phyloP scores from a whole-genome alignment of 2,113 vertebrate genomes.

The Aptenodytes patagonicus region DNA sequence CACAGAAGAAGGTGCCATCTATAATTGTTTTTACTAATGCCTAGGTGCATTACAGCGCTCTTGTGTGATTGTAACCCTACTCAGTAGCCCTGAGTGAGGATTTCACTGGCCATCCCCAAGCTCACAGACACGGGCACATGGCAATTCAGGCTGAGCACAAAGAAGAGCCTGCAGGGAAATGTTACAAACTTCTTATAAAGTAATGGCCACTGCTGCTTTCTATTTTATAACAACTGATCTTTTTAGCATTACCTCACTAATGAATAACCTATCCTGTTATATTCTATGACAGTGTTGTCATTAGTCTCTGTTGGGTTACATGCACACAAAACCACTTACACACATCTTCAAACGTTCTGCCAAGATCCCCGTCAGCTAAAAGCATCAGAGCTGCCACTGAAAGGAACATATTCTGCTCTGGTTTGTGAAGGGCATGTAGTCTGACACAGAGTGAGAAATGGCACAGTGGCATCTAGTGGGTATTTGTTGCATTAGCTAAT shows the following conservation, averaged over 20 bases:
- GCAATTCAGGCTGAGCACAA: neutral
- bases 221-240: neutral
- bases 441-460: neutral
- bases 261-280: neutral
- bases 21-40: neutral
- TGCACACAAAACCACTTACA: neutral
- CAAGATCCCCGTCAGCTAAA: neutral
- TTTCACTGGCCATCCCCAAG: neutral
- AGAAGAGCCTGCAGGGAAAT: neutral
- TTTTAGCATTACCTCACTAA: neutral
- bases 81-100: neutral
- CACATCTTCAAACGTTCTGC: neutral
- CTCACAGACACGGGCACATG: neutral
- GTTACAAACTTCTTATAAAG: neutral
- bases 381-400: neutral
- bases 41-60: neutral
- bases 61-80: neutral
- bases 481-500: neutral
- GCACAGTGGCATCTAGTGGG: slow-evolving; percentile 41
- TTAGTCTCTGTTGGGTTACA: neutral
- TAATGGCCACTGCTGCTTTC: neutral
- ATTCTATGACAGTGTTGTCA: neutral
- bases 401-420: neutral
- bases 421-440: fast-evolving
- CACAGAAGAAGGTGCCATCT: neutral